phyloP scores from a whole-genome alignment of 1,140 invertebrate genomes.

The Leptonema lineaticorne region DNA sequence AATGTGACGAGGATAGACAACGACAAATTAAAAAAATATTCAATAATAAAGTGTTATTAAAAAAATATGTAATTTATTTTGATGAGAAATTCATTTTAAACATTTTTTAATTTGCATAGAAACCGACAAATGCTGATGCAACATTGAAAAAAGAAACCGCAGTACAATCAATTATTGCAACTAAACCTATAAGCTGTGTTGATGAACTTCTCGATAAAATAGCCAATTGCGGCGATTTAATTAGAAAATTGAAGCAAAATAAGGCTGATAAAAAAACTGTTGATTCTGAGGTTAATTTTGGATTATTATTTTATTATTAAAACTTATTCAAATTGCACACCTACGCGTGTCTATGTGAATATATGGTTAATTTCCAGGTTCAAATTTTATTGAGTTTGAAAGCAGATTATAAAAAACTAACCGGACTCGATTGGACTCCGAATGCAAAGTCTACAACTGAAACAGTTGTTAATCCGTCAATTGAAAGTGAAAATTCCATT shows the following conservation, averaged over 20 bases:
- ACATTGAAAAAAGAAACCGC: too few species aligned
- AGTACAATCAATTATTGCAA: slow-evolving; percentile 63
- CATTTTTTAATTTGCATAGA: too few species aligned
- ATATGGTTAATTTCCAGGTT: slow-evolving; percentile 47
- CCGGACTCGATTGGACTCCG: slow-evolving; percentile 69
- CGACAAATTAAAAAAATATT: too few species aligned
- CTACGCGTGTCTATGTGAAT: too few species aligned
- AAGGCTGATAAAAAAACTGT: slow-evolving; percentile 61
- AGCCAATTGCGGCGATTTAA: slow-evolving; percentile 66
- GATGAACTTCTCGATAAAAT: slow-evolving; percentile 46
- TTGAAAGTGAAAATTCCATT: slow-evolving; percentile 32
- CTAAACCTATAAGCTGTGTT: slow-evolving; percentile 30
- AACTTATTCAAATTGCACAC: too few species aligned
- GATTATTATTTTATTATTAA: not conserved
- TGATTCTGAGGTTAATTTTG: slow-evolving; percentile 47
- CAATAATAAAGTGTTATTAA: too few species aligned
- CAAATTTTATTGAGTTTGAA: slow-evolving; percentile 71
- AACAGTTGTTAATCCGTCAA: not conserved
- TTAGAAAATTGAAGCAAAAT: slow-evolving; percentile 67
- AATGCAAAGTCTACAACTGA: slow-evolving; percentile 41
- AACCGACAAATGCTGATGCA: too few species aligned
- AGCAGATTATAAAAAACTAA: slow-evolving; percentile 64
- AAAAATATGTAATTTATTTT: too few species aligned
- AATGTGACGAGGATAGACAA: too few species aligned
- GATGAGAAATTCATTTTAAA: too few species aligned